phyloP scores from a whole-genome alignment of 2,888 invertebrate genomes.

The Meghimatium bilineatum region DNA sequence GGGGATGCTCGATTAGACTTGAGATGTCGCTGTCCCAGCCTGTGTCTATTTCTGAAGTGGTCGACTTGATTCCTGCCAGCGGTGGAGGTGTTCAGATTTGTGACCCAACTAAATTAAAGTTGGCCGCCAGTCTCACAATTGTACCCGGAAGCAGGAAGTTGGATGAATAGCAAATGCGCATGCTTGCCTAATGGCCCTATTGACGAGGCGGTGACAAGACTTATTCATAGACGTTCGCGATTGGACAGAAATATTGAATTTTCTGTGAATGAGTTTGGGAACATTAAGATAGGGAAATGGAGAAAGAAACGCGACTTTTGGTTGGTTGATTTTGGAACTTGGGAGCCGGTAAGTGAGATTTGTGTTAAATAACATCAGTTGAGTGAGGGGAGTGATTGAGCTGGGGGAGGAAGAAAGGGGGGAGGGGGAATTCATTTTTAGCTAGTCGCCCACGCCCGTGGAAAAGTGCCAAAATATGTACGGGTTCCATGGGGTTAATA shows the following conservation, averaged over 20 bases:
- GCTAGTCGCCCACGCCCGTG: background rate
- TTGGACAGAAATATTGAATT: slow-evolving; percentile 49
- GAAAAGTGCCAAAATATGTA: background rate
- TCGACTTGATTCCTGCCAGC: slow-evolving; percentile 3
- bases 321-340: slow-evolving; percentile 17
- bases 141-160: slow-evolving; percentile 46
- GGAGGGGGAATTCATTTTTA: background rate
- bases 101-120: slow-evolving; percentile 44
- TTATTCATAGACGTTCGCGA: slow-evolving; percentile 28
- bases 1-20: background rate
- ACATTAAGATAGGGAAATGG: background rate
- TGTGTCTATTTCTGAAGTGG: slow-evolving; percentile 34
- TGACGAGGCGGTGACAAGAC: slow-evolving; percentile 46
- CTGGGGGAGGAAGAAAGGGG: background rate
- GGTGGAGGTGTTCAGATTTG: slow-evolving; percentile 31
- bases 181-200: slow-evolving; percentile 49
- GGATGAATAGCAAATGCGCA: slow-evolving; percentile 50
- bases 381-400: background rate
- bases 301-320: background rate
- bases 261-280: slow-evolving; percentile 32
- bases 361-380: slow-evolving; percentile 17
- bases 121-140: slow-evolving; percentile 30
- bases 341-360: slow-evolving; percentile 9
- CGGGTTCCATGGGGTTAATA: background rate
- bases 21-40: slow-evolving; percentile 3